A percentile compares a stretch with the other conserved stretches of the same genome.
These are phyloP conservation scores for Hecatera dysodea DNA, from an alignment of 2,888 invertebrate species.

Conservation along the genomic window DNA sequence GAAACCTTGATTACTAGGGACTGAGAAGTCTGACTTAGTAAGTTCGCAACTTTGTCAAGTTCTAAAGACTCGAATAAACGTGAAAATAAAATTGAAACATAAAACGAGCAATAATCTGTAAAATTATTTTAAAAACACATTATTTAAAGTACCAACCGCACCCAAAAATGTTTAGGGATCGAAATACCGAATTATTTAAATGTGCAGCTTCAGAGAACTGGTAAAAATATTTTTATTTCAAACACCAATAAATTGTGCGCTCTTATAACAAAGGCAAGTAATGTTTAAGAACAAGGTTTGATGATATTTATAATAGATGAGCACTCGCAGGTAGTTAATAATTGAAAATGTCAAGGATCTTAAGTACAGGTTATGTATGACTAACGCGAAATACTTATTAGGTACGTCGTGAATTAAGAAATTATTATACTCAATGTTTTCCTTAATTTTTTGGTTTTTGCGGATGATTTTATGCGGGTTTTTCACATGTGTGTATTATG, in stretches of 20 bases:
- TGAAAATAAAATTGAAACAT: slow-evolving; percentile 32
- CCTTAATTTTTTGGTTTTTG: slow-evolving; percentile 43
- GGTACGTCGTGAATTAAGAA: slow-evolving; percentile 40
- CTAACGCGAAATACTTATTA: slow-evolving; percentile 55
- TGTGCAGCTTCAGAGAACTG: slow-evolving; percentile 4
- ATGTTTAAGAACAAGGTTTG: slow-evolving; percentile 46
- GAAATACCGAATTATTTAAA: slow-evolving; percentile 27
- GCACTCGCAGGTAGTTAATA: slow-evolving; percentile 59
- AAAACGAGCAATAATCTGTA: slow-evolving; percentile 13
- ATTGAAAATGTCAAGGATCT: slow-evolving; percentile 69
- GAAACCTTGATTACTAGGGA: not conserved
- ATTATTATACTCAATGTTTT: slow-evolving; percentile 34
- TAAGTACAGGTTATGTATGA: slow-evolving; percentile 61
- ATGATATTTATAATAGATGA: slow-evolving; percentile 54
- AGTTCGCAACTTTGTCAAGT: slow-evolving; percentile 1
- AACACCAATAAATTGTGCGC: slow-evolving; percentile 17
- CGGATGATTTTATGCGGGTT: slow-evolving; percentile 32
- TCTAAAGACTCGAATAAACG: not conserved
- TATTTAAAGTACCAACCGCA: slow-evolving; percentile 9
- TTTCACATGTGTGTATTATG: slow-evolving; percentile 24
- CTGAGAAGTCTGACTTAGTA: not conserved
- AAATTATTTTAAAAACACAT: slow-evolving; percentile 21
- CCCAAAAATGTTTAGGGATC: slow-evolving; percentile 5
- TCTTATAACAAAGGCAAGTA: slow-evolving; percentile 40
- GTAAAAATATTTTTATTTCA: slow-evolving; percentile 26